phyloP scores from a whole-genome alignment of 2,888 invertebrate genomes.

The Sphaerolaimus hirsutus region DNA sequence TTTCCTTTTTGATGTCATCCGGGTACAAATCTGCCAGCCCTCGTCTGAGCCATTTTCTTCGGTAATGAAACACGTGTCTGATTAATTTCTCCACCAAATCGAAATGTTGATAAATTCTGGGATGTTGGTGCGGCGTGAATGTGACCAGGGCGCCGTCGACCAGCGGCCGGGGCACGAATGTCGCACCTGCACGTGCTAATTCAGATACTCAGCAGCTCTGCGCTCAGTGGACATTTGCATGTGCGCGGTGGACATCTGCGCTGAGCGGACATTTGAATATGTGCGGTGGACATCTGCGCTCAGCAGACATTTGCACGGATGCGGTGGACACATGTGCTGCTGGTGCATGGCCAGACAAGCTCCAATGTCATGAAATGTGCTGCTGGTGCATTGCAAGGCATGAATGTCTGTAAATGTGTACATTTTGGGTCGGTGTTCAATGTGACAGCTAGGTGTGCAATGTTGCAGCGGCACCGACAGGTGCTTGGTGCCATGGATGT shows the following conservation, averaged over 20 bases:
- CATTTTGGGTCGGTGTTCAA: too few species aligned
- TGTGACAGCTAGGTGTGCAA: too few species aligned
- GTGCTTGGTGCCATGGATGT: too few species aligned
- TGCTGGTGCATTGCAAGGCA: too few species aligned
- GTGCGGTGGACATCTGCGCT: too few species aligned
- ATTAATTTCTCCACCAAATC: conserved; percentile 63
- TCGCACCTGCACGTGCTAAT: conserved; percentile 39
- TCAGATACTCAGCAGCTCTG: too few species aligned
- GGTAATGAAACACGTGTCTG: conserved; percentile 57
- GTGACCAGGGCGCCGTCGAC: conserved; percentile 88
- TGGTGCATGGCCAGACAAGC: background rate
- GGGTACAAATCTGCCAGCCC: conserved; percentile 22
- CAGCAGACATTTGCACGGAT: too few species aligned
- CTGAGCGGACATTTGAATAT: too few species aligned
- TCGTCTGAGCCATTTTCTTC: conserved; percentile 46
- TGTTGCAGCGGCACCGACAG: too few species aligned
- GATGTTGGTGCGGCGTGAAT: conserved; percentile 50
- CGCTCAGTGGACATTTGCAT: too few species aligned
- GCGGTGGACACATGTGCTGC: background rate
- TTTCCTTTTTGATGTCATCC: conserved; percentile 12
- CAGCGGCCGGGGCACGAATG: conserved; percentile 77
- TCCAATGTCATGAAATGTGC: background rate
- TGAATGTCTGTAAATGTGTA: too few species aligned
- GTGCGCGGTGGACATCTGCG: too few species aligned
- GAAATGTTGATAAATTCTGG: conserved; percentile 52